Percentiles rank a stretch among this genome's conserved stretches.
phyloP scores from a whole-genome alignment of 2,797 vertebrate species.

The Lepus oiostolus region DNA sequence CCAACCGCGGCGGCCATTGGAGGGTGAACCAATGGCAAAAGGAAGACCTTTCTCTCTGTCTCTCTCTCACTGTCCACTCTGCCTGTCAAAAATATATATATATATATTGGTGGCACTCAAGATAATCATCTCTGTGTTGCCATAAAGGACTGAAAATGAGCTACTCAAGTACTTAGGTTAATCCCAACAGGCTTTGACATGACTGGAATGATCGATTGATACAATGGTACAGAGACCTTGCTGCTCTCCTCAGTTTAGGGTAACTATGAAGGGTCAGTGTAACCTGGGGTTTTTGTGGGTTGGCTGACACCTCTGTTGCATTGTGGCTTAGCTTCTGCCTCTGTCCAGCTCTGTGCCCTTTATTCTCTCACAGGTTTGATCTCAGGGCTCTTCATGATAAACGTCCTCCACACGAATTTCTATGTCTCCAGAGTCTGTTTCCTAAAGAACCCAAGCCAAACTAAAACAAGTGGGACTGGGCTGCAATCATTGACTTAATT shows the following conservation, averaged over 20 bases:
- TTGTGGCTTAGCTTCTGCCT: neutral
- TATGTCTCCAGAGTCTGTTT: neutral
- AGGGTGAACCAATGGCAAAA: no score
- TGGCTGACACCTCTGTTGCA: neutral
- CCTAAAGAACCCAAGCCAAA: neutral
- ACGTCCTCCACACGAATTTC: neutral
- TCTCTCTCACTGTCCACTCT: no score
- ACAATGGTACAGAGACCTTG: neutral
- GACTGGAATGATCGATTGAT: neutral
- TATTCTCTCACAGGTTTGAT: neutral
- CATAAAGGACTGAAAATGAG: neutral
- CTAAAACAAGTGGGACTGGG: neutral
- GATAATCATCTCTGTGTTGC: neutral
- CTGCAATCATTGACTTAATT: neutral
- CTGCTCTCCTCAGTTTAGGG: neutral
- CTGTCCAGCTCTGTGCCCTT: neutral
- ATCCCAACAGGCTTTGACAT: neutral
- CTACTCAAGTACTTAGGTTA: neutral
- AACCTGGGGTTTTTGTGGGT: neutral
- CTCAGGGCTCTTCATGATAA: neutral
- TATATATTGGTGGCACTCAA: neutral
- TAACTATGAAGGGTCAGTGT: neutral
- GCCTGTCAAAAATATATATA: no score
- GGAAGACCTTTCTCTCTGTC: no score
- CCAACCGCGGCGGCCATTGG: no score